Conservation (phyloP, 2,797 vertebrate genomes). For the Malacoctenus gilli region DNA sequence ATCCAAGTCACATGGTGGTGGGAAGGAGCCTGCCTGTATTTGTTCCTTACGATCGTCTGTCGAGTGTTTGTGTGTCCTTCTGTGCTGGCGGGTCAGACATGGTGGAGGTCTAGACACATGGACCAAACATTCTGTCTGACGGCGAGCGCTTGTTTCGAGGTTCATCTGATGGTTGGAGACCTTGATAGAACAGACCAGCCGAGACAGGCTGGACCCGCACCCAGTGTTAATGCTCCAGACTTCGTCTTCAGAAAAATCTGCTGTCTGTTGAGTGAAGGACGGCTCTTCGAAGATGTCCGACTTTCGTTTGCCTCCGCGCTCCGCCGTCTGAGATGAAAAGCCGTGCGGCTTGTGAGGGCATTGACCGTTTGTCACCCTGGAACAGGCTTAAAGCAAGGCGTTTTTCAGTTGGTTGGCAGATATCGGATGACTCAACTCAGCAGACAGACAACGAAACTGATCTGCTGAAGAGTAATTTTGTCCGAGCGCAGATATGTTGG, state of each 20-base stretch:
- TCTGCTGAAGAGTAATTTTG: too few species aligned
- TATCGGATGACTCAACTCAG: too few species aligned
- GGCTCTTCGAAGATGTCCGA: constrained; percentile 9
- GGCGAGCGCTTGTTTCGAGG: constrained; percentile 66
- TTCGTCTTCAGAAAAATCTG: constrained; percentile 60
- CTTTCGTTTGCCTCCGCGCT: constrained; percentile 15
- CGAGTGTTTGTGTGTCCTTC: constrained; percentile 84
- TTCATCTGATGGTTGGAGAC: constrained; percentile 75
- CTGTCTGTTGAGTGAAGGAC: constrained; percentile 40
- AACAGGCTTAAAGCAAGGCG: background rate
- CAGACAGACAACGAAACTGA: too few species aligned
- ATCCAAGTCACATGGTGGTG: constrained; percentile 77
- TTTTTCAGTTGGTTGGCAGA: background rate
- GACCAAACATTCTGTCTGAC: constrained; percentile 77
- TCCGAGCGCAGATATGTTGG: too few species aligned
- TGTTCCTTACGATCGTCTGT: constrained; percentile 81
- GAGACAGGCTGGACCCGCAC: constrained; percentile 62
- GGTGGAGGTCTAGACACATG: constrained; percentile 81
- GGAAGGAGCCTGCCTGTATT: constrained; percentile 75
- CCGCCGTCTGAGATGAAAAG: constrained; percentile 6
- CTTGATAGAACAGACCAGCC: constrained; percentile 75
- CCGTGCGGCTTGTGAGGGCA: constrained; percentile 7
- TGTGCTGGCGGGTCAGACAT: constrained; percentile 84
- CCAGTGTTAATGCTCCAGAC: constrained; percentile 59
- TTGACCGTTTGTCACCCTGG: background rate